Percentiles rank a stretch among this genome's conserved stretches.
These are phyloP conservation scores for Campylorhamphus procurvoides DNA, from an alignment of 2,113 vertebrate genomes.

Conservation along the genomic window DNA sequence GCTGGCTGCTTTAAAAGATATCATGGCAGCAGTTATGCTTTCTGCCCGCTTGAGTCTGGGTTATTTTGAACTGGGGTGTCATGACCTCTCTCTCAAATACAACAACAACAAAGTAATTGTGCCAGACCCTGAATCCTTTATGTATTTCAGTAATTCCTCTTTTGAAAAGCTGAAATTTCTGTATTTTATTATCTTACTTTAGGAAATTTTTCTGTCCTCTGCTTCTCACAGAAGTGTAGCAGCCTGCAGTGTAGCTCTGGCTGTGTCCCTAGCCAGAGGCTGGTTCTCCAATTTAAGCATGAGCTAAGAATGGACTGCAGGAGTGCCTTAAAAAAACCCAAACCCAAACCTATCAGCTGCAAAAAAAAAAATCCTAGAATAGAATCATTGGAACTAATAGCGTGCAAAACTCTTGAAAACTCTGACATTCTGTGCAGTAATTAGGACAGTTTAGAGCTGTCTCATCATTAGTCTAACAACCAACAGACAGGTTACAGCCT, in stretches of 20 bases:
- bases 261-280: not conserved
- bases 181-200: not conserved
- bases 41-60: not conserved
- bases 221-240: not conserved
- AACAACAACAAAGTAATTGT: not conserved
- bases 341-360: not conserved
- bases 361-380: not conserved
- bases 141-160: not conserved
- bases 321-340: not conserved
- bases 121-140: not conserved
- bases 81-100: not conserved
- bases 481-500: not conserved
- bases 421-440: not conserved
- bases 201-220: not conserved
- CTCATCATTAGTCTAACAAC: not conserved
- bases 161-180: not conserved
- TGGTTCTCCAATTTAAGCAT: not conserved
- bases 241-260: not conserved
- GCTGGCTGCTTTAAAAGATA: not conserved
- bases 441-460: not conserved
- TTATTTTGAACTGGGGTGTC: constrained; percentile 3
- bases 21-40: not conserved
- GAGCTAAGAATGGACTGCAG: not conserved
- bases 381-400: not conserved
- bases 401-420: not conserved